A percentile compares a stretch with the other conserved stretches of the same genome.
Evolutionary conservation across 2,888 invertebrate species (phyloP).

Genomic region (Drosophila melanosoma): DNA sequence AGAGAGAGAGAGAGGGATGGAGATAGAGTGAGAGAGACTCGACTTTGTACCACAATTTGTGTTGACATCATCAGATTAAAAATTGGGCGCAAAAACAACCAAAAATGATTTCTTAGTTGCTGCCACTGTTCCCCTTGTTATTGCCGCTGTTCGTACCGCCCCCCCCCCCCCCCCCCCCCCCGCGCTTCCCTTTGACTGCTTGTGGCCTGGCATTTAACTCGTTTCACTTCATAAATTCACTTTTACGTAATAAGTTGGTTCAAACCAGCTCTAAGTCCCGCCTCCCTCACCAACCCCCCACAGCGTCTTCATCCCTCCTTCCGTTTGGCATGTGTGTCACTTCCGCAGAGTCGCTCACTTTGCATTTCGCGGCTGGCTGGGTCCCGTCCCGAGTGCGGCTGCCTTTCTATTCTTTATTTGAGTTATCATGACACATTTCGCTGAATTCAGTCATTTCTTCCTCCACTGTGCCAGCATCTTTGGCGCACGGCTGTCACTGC

Average conservation of each 20-base stretch:
- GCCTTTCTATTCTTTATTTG: conserved; percentile 78
- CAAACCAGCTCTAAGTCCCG: conserved; percentile 27
- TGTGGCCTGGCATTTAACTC: conserved; percentile 80
- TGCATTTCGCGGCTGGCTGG: conserved; percentile 80
- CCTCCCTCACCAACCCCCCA: no score
- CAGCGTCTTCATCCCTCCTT: conserved; percentile 24
- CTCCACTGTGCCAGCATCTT: conserved; percentile 67
- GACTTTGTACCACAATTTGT: conserved; percentile 75
- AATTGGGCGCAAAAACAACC: conserved; percentile 73
- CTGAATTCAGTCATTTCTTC: conserved; percentile 82
- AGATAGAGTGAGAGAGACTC: conserved; percentile 6
- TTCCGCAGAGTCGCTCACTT: conserved; percentile 72
- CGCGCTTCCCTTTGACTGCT: conserved; percentile 21
- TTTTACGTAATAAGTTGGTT: conserved; percentile 79
- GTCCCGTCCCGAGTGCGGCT: conserved; percentile 33
- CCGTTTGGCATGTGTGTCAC: conserved; percentile 60
- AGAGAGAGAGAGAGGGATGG: background rate
- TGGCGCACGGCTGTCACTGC: conserved; percentile 74
- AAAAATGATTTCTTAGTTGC: conserved; percentile 72
- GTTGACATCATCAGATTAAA: conserved; percentile 81
- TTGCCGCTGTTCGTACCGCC: conserved; percentile 26
- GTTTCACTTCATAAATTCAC: conserved; percentile 82
- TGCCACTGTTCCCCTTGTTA: conserved; percentile 20
- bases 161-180: no score
- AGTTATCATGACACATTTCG: conserved; percentile 81